Percentiles rank a stretch among this genome's conserved stretches.
Conservation (phyloP, 2,113 vertebrate genomes). For the Prolemur simus region DNA sequence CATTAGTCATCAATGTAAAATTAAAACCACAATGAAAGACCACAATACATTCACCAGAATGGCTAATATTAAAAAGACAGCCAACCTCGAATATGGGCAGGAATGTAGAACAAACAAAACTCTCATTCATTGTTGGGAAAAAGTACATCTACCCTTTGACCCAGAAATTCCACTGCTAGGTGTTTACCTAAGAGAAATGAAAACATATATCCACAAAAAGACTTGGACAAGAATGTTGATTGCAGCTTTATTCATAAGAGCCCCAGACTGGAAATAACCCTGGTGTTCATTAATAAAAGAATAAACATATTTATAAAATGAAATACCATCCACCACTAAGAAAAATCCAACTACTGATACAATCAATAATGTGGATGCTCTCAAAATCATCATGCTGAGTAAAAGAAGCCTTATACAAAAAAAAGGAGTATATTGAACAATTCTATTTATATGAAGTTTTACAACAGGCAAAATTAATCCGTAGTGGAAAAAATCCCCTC, state of each 20-base stretch:
- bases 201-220: background rate
- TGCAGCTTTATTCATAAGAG: background rate
- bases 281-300: background rate
- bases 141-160: background rate
- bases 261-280: background rate
- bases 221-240: background rate
- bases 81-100: background rate
- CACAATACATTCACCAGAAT: background rate
- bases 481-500: background rate
- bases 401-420: background rate
- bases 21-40: background rate
- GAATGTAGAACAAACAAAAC: background rate
- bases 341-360: background rate
- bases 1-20: background rate
- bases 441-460: background rate
- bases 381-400: background rate
- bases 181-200: background rate
- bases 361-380: background rate
- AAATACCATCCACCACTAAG: background rate
- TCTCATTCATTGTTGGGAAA: background rate
- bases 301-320: background rate
- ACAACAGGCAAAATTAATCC: background rate
- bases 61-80: background rate
- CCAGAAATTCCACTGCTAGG: background rate
- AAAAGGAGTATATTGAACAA: background rate